Base-by-base conservation (phyloP, 1,140 invertebrate genomes). In the Argopecten irradians region DNA sequence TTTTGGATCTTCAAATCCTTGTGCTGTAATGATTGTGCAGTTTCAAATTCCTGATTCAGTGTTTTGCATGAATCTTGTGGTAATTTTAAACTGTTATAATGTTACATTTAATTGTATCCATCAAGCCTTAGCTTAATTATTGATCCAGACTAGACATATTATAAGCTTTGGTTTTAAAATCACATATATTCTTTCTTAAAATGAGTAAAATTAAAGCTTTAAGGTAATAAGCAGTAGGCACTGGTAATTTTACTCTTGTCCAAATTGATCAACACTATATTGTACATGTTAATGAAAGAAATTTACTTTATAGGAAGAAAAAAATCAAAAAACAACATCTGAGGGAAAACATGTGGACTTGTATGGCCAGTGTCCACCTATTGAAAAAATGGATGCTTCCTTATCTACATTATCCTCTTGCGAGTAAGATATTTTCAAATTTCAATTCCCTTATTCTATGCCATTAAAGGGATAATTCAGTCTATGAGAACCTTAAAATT, bases 331-430 rank as follows among this genome's bases (percentile, higher is more conserved):
- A 8, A 96, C 96, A 92, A 94, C 95, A 13, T 95, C 96, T 0
- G 96, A 97, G 89, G 97, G 97, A 0, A 97, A 95, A 19, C 97
- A 98, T 92, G 93, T 99, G 2, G 97, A 96, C 84, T 96, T 97
- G 11, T 95, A 94, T 91, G 96, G 96, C 28, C 95, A 96, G 87
- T 94, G 95, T 85, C 96, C 96, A 16, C 95, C 96, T 0, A 96
- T 97, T 89, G 96, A 97, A 89, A 97, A 97, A 91, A 96, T 97
- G 95, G 96, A 97, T 93, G 95, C 95, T 0, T 96, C 96, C 1
- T 92, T 96, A 32, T 96, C 96, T 32, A 95, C 95, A 5, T 91
- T 96, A 3, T 89, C 92, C 8, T 91, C 90, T 14, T 96, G 96
- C 93, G 94, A 95, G 95, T 95, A 90, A 91, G 94, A 93, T 36